These are phyloP conservation scores for Zeus faber DNA, from an alignment of 2,113 vertebrate species.

Conservation along the genomic window DNA sequence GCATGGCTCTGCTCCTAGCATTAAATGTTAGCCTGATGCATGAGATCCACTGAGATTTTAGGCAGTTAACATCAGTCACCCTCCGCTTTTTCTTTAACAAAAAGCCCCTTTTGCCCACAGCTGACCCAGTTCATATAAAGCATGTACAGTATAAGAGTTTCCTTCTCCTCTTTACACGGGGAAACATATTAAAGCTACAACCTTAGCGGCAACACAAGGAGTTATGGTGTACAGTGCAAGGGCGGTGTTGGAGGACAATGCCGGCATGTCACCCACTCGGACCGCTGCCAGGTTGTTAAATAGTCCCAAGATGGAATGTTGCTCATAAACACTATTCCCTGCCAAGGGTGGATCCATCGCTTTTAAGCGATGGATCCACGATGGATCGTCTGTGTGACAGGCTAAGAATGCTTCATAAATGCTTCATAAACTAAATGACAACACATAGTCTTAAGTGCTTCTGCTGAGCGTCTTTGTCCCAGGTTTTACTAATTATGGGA, in stretches of 20 bases:
- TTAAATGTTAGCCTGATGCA: slow-evolving; percentile 28
- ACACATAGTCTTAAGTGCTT: slow-evolving; percentile 6
- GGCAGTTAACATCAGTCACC: slow-evolving; percentile 42
- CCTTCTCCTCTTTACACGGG: too few species aligned
- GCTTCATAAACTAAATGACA: slow-evolving; percentile 12
- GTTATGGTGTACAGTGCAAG: slow-evolving; percentile 25
- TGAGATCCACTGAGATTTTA: too few species aligned
- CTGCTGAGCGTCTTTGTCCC: slow-evolving; percentile 9
- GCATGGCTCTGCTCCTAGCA: slow-evolving; percentile 34
- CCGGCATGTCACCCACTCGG: slow-evolving; percentile 26
- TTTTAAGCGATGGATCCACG: slow-evolving; percentile 22
- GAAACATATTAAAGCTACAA: too few species aligned
- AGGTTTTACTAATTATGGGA: slow-evolving; percentile 25
- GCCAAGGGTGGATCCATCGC: slow-evolving; percentile 37
- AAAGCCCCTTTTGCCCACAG: slow-evolving; percentile 38
- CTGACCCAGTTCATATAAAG: too few species aligned
- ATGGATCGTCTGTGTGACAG: slow-evolving; percentile 18
- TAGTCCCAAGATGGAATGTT: slow-evolving; percentile 15
- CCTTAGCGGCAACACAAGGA: too few species aligned
- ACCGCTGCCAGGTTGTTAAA: slow-evolving; percentile 39
- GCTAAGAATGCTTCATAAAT: slow-evolving; percentile 23
- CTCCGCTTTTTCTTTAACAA: slow-evolving; percentile 26
- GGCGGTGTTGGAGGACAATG: slow-evolving; percentile 31
- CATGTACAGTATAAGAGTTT: too few species aligned
- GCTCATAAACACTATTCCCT: slow-evolving; percentile 23